Evolutionary conservation across 2,113 vertebrate genomes (phyloP), one percentile per base, ranked within the genome.

Genomic region (Ophthalmolycus amberensis): DNA sequence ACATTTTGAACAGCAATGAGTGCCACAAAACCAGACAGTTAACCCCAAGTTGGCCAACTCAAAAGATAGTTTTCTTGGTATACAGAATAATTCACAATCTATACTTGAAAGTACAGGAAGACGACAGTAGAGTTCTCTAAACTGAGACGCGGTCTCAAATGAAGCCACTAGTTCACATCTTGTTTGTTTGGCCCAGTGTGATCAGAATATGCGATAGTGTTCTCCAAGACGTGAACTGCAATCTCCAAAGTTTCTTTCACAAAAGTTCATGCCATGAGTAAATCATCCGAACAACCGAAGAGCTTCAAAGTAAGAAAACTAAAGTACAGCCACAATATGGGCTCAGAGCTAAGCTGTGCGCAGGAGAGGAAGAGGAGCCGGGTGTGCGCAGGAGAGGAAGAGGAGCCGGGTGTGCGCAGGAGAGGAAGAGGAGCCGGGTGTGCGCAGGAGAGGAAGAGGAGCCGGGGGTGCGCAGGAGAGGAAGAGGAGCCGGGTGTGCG

Each of bases 11-110:
- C 91, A 92, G 76, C 86, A 89, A 91, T 82, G 87, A 93, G 91
- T 92, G 86, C 89, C 93, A 94, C 92, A 94, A 92, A 88, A 91
- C 63, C 77, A 71, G 83, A 84, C 83, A 87, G 80, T 80, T 64
- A 67, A 84, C 87, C 89, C 75, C 71, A 91, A 90, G 77, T 42
- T 76, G 80, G 90, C 87, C 25, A 85, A 88, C 82, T 87, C 82
- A 91, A 90, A 93, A 85, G 80, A 94, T 88, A 54, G 40, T 78
- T 85, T 88, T 82, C 84, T 88, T 90, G 80, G 85, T 90, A 85
- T 92, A 94, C 93, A 87, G 91, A 91, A 92, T 92, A 90, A 89
- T 94, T 87, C 88, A 94, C 93, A 93, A 92, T 93, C 91, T 92
- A 91, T 88, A 92, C 82, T 92, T 88, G 91, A 75, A 92, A 92